Conservation (phyloP, 2,797 vertebrate genomes). For the Buceros bicornis region DNA sequence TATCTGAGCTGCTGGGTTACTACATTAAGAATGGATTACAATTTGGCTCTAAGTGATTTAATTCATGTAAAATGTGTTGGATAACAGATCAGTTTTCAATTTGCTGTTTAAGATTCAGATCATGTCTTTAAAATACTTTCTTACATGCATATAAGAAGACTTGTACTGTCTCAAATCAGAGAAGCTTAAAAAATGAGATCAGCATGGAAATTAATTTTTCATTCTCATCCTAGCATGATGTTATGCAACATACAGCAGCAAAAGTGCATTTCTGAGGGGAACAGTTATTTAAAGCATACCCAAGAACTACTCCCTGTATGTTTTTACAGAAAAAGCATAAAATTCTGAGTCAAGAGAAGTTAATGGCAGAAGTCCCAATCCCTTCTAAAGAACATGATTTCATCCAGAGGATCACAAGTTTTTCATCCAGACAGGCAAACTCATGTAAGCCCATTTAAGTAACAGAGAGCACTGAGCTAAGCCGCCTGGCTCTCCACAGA, state of each 20-base stretch:
- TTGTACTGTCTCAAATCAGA: neutral
- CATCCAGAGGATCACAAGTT: neutral
- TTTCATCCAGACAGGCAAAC: neutral
- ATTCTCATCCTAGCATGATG: neutral
- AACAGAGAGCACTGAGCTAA: neutral
- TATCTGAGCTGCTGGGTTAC: neutral
- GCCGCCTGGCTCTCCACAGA: neutral
- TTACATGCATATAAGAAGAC: neutral
- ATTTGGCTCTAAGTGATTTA: conserved; percentile 36
- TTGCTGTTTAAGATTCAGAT: neutral
- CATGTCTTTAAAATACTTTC: neutral
- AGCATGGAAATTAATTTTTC: neutral
- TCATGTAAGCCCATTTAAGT: neutral
- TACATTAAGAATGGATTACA: conserved; percentile 44
- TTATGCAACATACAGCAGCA: neutral
- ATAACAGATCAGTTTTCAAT: conserved; percentile 23
- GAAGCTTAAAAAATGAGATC: neutral
- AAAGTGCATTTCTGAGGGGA: neutral
- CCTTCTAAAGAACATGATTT: neutral
- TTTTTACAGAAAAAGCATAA: neutral
- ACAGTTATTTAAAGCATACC: neutral
- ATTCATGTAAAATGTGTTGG: conserved; percentile 5
- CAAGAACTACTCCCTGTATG: neutral
- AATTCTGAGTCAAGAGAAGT: neutral
- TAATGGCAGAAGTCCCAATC: neutral